Conservation (phyloP, 2,113 vertebrate species). For the Tychaedon coryphoeus region DNA sequence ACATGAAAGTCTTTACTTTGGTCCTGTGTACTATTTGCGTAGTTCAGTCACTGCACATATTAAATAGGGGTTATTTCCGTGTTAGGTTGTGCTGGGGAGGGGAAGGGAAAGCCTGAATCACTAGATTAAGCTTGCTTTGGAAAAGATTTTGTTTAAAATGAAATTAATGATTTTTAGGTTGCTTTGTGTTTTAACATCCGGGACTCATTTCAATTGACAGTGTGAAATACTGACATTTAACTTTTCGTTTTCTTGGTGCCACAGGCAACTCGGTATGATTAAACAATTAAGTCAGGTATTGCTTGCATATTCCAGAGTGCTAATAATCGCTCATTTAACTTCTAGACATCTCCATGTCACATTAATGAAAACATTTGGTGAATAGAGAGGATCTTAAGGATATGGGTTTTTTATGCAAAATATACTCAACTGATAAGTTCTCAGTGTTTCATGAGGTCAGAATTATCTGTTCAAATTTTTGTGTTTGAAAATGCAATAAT, state of each 20-base stretch:
- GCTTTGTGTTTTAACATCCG: conserved; percentile 36
- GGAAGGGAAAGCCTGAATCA: not conserved
- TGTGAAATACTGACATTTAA: conserved; percentile 4
- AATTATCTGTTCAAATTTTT: not conserved
- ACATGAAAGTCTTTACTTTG: not conserved
- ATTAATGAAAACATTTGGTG: not conserved
- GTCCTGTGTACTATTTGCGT: not conserved
- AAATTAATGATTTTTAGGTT: conserved; percentile 4
- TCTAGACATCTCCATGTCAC: not conserved
- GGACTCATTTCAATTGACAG: not conserved
- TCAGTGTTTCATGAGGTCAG: not conserved
- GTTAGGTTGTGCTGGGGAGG: not conserved
- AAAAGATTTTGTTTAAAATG: not conserved
- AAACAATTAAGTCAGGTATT: not conserved
- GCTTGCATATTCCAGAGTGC: not conserved
- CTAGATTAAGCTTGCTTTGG: not conserved
- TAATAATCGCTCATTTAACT: not conserved
- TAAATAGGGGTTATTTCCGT: not conserved
- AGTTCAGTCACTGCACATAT: not conserved
- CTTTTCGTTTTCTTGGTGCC: not conserved
- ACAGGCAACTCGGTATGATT: not conserved
- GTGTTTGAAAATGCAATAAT: not conserved
- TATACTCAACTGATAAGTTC: not conserved
- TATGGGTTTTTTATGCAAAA: not conserved
- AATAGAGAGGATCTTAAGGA: not conserved